phyloP scores from a whole-genome alignment of 2,888 invertebrate species.

The Coecobrya sp. region DNA sequence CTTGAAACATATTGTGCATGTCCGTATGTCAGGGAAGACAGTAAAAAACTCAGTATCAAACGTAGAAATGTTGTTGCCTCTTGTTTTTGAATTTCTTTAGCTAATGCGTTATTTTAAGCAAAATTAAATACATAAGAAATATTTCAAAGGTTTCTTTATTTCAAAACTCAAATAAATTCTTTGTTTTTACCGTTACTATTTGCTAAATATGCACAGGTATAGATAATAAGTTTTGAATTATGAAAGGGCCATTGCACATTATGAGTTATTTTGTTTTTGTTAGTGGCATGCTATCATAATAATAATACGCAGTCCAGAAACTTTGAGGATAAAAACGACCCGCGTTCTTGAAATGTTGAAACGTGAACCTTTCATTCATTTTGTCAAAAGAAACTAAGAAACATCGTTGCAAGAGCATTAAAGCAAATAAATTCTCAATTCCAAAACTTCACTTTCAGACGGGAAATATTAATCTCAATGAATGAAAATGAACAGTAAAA shows the following conservation, averaged over 20 bases:
- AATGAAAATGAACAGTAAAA: slow-evolving; percentile 18
- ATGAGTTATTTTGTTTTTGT: background rate
- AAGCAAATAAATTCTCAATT: slow-evolving; percentile 30
- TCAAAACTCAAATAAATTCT: no score
- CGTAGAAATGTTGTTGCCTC: no score
- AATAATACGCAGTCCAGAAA: background rate
- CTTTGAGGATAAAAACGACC: background rate
- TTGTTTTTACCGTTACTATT: no score
- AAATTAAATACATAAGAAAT: no score
- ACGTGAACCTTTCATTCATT: background rate
- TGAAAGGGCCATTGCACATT: background rate
- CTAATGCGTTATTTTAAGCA: no score
- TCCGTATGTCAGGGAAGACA: no score
- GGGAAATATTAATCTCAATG: slow-evolving; percentile 24
- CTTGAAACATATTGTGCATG: no score
- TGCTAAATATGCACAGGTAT: background rate
- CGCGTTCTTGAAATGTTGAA: background rate
- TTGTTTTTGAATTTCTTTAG: no score
- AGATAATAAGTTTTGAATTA: background rate
- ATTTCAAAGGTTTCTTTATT: no score
- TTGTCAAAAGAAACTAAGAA: background rate
- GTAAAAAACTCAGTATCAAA: no score
- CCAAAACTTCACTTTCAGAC: slow-evolving; percentile 28
- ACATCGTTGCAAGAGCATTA: background rate
- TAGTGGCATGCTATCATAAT: background rate